Evolutionary conservation across 2,888 invertebrate genomes (phyloP).

Genomic region (Pelosia muscerda): DNA sequence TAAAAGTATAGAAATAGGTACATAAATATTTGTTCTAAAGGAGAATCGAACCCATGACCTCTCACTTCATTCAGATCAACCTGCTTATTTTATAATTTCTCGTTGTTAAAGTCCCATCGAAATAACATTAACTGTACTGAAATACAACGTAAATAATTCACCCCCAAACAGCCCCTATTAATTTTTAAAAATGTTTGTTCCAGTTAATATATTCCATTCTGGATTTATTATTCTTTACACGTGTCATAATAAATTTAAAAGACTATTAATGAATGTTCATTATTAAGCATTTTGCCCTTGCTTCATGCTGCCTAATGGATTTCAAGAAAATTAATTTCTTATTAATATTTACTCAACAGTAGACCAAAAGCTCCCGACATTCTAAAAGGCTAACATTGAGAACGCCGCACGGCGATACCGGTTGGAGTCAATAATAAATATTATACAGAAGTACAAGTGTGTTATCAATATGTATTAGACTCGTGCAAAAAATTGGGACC

Average conservation of each 20-base stretch:
- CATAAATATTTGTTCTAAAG: too few species aligned
- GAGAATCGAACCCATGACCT: too few species aligned
- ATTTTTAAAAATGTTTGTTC: slow-evolving; percentile 3
- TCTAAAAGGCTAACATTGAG: too few species aligned
- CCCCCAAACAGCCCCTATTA: not conserved
- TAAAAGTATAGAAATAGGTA: too few species aligned
- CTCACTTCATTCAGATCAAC: not conserved
- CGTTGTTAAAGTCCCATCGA: not conserved
- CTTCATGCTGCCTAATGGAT: not conserved
- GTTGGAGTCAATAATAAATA: not conserved
- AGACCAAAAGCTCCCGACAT: too few species aligned
- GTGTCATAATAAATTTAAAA: not conserved
- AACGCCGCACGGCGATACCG: too few species aligned
- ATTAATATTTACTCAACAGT: too few species aligned
- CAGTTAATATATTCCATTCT: slow-evolving; percentile 3
- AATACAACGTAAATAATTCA: not conserved
- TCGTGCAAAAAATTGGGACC: too few species aligned
- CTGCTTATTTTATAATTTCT: not conserved
- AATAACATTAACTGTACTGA: not conserved
- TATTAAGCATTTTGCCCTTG: not conserved
- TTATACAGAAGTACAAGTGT: too few species aligned
- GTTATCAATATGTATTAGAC: too few species aligned
- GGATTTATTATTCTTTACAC: not conserved
- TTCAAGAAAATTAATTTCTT: not conserved
- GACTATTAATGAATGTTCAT: not conserved